Base-by-base conservation (phyloP, 2,888 invertebrate species). In the Epiblema foenella region DNA sequence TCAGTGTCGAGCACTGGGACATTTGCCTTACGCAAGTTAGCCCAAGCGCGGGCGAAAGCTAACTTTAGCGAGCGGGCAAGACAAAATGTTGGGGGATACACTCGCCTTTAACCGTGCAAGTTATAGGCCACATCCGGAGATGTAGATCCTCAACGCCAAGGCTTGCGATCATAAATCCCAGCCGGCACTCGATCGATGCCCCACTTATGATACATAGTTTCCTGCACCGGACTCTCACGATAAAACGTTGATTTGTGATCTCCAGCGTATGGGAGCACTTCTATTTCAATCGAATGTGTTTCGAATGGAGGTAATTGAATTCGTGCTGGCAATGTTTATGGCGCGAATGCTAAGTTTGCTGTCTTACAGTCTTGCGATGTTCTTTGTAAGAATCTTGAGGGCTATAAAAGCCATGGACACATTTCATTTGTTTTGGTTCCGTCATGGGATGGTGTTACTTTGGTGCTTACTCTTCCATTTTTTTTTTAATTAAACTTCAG, bases 161-260 rank as follows among this genome's bases (percentile, higher is more conserved):
- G 75, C 75, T 77, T 78, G 77, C 73, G 77, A 80, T 77, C 79
- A 81, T 90, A 89, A 89, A 86, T 88, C 81, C 82, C 89, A 89
- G 82, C 83, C 80, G 89, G 81, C 72, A 73, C 77, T 68, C 77
- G 83, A 87, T 87, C 88, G 85, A 88, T 87, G 82, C 76, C 80
- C 84, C 83, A 86, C 86, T 87, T 87, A 86, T 89, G 87, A 89
- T 86, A 87, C 86, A 89, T 85, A 83, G 87, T 85, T 87, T 82
- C 84, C 83, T 83, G 81, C 82, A 81, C 78, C 82, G 84, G 85
- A 83, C 83, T 83, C 77, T 74, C 76, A 72, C 80, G 83, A 87
- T 87, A 87, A 88, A 88, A 85, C 81, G 75, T 80, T 85, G 84
- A 85, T 85, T 85, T 85, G 85, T 84, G 83, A 83, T 83, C 80